Evolutionary conservation across 2,797 vertebrate genomes (phyloP).

Genomic region (Arnoldichthys spilopterus): DNA sequence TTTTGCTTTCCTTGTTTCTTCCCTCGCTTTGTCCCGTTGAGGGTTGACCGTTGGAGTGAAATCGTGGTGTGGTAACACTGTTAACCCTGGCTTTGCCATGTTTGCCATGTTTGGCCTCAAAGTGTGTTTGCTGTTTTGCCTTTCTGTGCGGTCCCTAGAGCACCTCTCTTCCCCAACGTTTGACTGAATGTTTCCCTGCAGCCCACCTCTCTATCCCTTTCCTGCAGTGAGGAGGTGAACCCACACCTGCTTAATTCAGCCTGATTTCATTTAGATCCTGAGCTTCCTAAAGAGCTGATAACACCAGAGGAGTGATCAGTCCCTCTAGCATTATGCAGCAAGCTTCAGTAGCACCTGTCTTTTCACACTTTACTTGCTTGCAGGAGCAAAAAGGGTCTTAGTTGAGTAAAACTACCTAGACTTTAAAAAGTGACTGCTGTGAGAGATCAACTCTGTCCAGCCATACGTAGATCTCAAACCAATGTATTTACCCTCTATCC

Average conservation of each 20-base stretch:
- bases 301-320: not conserved
- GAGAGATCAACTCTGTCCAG: constrained; percentile 16
- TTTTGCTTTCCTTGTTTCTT: constrained; percentile 42
- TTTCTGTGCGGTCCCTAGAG: constrained; percentile 14
- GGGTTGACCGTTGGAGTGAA: constrained; percentile 90
- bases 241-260: constrained; percentile 57
- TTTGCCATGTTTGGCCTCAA: not conserved
- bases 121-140: constrained; percentile 6
- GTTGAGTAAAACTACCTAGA: constrained; percentile 13
- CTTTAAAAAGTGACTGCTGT: constrained; percentile 6
- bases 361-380: constrained; percentile 19
- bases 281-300: not conserved
- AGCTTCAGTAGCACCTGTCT: constrained; percentile 34
- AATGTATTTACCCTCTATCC: not conserved
- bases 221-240: constrained; percentile 32
- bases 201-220: constrained; percentile 35
- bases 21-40: constrained; percentile 66
- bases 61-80: constrained; percentile 77
- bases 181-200: constrained; percentile 45
- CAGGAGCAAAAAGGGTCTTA: constrained; percentile 10
- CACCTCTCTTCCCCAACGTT: constrained; percentile 14
- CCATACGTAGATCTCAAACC: not conserved
- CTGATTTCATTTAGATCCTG: constrained; percentile 12
- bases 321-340: not conserved
- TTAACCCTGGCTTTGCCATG: constrained; percentile 39